phyloP scores from a whole-genome alignment of 2,113 vertebrate genomes.

The Bubo bubo region DNA sequence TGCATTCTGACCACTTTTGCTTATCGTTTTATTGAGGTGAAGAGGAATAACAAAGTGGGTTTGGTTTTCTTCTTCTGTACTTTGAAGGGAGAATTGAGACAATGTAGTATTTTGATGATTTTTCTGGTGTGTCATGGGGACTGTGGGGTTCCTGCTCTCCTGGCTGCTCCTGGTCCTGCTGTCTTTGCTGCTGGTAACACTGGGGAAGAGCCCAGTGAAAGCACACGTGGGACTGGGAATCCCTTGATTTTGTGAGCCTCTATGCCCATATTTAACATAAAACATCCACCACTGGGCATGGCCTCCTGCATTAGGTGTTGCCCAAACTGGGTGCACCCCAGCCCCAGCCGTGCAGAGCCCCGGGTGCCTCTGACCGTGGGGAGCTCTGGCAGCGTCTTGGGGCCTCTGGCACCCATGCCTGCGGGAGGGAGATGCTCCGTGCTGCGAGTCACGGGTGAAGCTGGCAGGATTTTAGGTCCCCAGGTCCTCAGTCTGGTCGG shows the following conservation, averaged over 20 bases:
- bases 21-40: accelerated
- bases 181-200: not conserved
- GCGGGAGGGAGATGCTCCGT: not conserved
- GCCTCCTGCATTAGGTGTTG: not conserved
- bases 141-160: not conserved
- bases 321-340: accelerated
- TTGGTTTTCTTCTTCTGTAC: not conserved
- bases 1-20: not conserved
- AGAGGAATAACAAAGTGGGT: not conserved
- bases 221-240: accelerated
- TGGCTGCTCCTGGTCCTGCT: not conserved
- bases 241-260: not conserved
- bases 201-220: not conserved
- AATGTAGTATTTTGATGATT: not conserved
- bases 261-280: accelerated
- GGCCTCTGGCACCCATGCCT: not conserved
- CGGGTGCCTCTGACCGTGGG: accelerated
- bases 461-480: not conserved
- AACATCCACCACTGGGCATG: accelerated
- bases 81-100: not conserved
- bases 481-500: accelerated
- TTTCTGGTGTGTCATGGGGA: not conserved
- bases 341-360: not conserved
- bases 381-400: not conserved
- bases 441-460: accelerated